Conservation (phyloP, 2,797 vertebrate species). For the Ptychobarbus kaznakovi region DNA sequence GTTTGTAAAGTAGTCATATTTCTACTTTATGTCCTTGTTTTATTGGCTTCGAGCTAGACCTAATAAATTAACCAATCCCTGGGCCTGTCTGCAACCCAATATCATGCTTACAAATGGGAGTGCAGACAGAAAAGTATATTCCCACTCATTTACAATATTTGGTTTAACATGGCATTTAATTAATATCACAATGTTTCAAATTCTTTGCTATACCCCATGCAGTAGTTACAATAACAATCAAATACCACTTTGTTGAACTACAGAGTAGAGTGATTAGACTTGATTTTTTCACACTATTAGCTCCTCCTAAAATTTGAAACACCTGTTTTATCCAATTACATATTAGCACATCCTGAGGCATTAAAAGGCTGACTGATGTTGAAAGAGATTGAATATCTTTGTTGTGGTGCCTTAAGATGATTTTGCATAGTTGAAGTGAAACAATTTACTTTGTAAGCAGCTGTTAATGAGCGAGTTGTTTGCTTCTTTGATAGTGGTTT, state of each 20-base stretch:
- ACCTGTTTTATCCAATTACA: slow-evolving; percentile 52
- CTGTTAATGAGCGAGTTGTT: slow-evolving; percentile 63
- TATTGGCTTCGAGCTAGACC: neutral
- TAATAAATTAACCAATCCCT: neutral
- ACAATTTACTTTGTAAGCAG: neutral
- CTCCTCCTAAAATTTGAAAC: slow-evolving; percentile 37
- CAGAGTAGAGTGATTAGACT: slow-evolving; percentile 1
- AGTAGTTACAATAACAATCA: neutral
- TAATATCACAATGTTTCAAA: neutral
- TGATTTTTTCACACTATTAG: neutral
- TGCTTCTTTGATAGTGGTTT: slow-evolving; percentile 57
- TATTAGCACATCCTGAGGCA: slow-evolving; percentile 12
- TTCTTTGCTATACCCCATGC: neutral
- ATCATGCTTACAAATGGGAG: neutral
- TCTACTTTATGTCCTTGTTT: neutral
- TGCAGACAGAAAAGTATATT: neutral
- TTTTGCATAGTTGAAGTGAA: neutral
- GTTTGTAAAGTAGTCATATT: neutral
- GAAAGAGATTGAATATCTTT: neutral
- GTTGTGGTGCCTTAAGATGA: neutral
- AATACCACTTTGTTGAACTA: neutral
- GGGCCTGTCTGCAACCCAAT: neutral
- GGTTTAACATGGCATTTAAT: neutral
- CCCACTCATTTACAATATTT: neutral
- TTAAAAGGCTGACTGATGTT: slow-evolving; percentile 32